These are phyloP conservation scores for Notechis scutatus DNA, from an alignment of 2,113 vertebrate genomes.

Conservation along the genomic window DNA sequence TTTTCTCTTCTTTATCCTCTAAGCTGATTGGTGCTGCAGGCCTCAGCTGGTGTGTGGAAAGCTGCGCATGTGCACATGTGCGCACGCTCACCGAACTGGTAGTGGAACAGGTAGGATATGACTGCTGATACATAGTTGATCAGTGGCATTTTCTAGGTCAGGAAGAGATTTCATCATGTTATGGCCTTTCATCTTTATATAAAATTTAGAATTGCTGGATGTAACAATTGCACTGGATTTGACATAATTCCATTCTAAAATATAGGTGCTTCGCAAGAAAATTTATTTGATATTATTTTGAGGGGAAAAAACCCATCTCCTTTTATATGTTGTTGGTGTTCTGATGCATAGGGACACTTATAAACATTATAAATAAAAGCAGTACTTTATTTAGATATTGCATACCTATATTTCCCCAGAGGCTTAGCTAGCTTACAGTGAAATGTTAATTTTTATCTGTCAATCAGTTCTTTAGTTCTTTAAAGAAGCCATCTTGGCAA, in stretches of 20 bases:
- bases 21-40: too few relatives aligned
- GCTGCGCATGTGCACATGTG: too few relatives aligned
- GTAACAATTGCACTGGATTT: background rate
- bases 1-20: too few relatives aligned
- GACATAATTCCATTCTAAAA: background rate
- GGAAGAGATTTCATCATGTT: background rate
- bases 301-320: background rate
- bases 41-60: too few relatives aligned
- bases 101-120: too few relatives aligned
- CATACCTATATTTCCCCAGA: constrained; percentile 15
- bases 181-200: background rate
- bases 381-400: background rate
- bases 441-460: constrained; percentile 10
- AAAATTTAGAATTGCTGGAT: background rate
- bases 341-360: constrained; percentile 9
- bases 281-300: background rate
- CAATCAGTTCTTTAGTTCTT: background rate
- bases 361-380: background rate
- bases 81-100: too few relatives aligned
- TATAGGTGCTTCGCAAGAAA: constrained; percentile 3
- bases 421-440: background rate
- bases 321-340: constrained; percentile 1
- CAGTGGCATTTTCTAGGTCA: background rate
- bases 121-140: background rate
- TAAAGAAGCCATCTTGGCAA: constrained; percentile 1